Evolutionary conservation across 1,140 invertebrate genomes (phyloP), one percentile per base, ranked within the genome.

Genomic region (Pemphigus obesinymphae): DNA sequence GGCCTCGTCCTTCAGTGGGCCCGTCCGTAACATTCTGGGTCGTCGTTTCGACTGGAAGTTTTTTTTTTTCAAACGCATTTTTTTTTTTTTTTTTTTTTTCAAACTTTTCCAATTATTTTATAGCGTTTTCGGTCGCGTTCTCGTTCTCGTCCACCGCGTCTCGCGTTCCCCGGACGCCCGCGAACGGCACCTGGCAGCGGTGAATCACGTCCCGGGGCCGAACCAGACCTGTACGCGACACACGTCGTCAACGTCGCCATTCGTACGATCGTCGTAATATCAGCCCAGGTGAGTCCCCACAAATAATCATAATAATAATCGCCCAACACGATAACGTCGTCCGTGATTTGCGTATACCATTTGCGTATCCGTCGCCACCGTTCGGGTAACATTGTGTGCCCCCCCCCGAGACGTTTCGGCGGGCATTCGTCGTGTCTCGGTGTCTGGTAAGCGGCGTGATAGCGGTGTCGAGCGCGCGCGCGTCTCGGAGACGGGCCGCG

Each of bases 1-100:
- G 76, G 76, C 76, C 76, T 80, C 76, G 76, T 80, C 76, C 76
- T 80, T 80, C 76, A 80, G 55, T 80, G 76, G 76, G 76, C 76
- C 76, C 76, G 76, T 80, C 55, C 76, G 76, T 63, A 80, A 80
- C 37, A 29, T 61, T 80, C 53, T 63, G 76, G 76, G 76, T 80
- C 76, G 76, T 80, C 23, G 76, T 63, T 73, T 50, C 45, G 53
- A 26, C 50, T 55, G 48, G 48, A 78, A 58, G 11, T 26, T 40
- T 78, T 78, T 73, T 70, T 66, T 76, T 78, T 78, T 76, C 31
- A 55, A 34, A 63, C 37, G 23, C 11, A 5, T 63, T 80, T 80
- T 63, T 61, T 78, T 43, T 37, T 37, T 55, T 61, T 11, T 48
- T 45, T 45, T 55, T 55, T 55, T 23, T 55, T 55, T n/a, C n/a